These are phyloP conservation scores for Takifugu bimaculatus DNA, from an alignment of 2,113 vertebrate species.

Conservation along the genomic window DNA sequence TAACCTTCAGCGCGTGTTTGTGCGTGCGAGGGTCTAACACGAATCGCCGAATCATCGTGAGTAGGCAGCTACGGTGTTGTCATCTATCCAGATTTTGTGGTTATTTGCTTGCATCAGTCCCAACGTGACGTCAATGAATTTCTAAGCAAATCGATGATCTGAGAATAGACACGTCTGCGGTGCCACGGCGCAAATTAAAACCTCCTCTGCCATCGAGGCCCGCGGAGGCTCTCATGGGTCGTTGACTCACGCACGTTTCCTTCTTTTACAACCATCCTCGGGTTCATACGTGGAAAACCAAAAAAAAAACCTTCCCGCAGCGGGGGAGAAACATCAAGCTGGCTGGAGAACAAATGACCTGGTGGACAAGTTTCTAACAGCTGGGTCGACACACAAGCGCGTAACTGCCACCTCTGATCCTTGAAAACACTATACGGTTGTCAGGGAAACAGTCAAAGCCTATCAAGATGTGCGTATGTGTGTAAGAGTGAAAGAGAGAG, in stretches of 20 bases:
- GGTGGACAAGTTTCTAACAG: slow-evolving; percentile 29
- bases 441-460: slow-evolving; percentile 61
- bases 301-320: neutral
- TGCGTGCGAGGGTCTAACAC: no score
- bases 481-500: slow-evolving; percentile 14
- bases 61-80: neutral
- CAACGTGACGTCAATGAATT: slow-evolving; percentile 34
- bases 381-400: neutral
- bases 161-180: slow-evolving; percentile 9
- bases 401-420: slow-evolving; percentile 39
- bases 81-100: neutral
- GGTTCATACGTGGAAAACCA: neutral
- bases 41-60: no score
- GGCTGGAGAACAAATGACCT: slow-evolving; percentile 11
- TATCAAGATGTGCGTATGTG: slow-evolving; percentile 24
- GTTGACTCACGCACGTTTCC: no score
- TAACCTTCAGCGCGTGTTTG: no score
- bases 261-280: neutral
- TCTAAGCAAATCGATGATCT: slow-evolving; percentile 19
- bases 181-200: slow-evolving; percentile 12
- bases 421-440: slow-evolving; percentile 60
- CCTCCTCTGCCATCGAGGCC: neutral
- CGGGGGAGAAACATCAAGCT: slow-evolving; percentile 10
- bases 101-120: slow-evolving; percentile 5
- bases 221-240: neutral